phyloP scores from a whole-genome alignment of 2,888 invertebrate species.

The Rhingia rostrata region DNA sequence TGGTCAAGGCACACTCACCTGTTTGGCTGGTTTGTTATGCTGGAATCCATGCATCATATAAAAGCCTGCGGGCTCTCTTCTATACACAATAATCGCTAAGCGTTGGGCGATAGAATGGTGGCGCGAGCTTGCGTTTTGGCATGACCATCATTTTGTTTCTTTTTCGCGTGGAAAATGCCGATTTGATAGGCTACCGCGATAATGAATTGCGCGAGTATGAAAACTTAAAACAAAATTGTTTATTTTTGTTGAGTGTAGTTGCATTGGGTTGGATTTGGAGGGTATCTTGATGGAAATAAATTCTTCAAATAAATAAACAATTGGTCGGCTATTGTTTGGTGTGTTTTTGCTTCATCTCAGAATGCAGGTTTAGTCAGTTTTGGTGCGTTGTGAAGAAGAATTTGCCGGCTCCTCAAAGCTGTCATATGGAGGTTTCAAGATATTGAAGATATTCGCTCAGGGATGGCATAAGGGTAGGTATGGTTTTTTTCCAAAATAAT shows the following conservation, averaged over 20 bases:
- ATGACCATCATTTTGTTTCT: constrained; percentile 50
- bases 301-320: constrained; percentile 67
- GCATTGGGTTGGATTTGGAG: constrained; percentile 15
- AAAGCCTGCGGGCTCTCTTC: constrained; percentile 56
- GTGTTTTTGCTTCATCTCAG: constrained; percentile 5
- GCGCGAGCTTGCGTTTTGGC: constrained; percentile 35
- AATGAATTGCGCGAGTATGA: constrained; percentile 69
- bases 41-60: constrained; percentile 73
- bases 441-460: no score
- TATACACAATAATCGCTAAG: constrained; percentile 56
- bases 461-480: no score
- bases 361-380: constrained; percentile 31
- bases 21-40: constrained; percentile 67
- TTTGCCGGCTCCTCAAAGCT: constrained; percentile 23
- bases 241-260: constrained; percentile 24
- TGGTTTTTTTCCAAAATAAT: no score
- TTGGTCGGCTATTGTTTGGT: constrained; percentile 24
- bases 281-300: constrained; percentile 63
- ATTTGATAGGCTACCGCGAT: constrained; percentile 73
- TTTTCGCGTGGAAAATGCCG: constrained; percentile 71
- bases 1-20: constrained; percentile 68
- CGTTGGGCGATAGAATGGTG: constrained; percentile 23
- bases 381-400: constrained; percentile 4
- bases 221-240: constrained; percentile 35
- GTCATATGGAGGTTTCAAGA: neutral